These are phyloP conservation scores for Echinops telfairi DNA, from an alignment of 2,113 vertebrate species.

Conservation along the genomic window DNA sequence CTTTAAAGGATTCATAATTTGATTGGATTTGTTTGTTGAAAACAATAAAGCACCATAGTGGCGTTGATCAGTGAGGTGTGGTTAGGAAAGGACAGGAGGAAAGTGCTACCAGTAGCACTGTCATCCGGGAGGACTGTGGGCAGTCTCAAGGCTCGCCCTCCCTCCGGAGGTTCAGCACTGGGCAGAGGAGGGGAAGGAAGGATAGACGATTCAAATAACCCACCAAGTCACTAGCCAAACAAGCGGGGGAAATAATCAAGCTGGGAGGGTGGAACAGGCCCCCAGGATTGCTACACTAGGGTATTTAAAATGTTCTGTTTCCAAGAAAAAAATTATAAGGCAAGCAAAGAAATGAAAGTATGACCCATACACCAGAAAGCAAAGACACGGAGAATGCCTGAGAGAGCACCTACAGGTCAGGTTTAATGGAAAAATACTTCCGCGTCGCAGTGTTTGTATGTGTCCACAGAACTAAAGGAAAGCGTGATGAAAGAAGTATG, in stretches of 20 bases:
- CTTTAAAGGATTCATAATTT: neutral
- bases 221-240: neutral
- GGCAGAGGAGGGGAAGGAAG: neutral
- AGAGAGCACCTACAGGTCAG: neutral
- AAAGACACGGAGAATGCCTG: neutral
- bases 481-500: neutral
- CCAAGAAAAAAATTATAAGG: neutral
- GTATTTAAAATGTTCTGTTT: neutral
- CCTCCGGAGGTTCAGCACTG: neutral
- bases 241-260: neutral
- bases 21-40: too few relatives aligned
- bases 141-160: neutral
- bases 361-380: neutral
- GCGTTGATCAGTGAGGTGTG: neutral
- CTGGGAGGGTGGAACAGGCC: neutral
- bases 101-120: neutral
- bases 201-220: neutral
- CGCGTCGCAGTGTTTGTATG: neutral
- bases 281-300: neutral
- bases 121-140: neutral
- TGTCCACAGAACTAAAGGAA: slow-evolving; percentile 8
- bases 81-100: neutral
- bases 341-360: neutral
- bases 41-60: too few relatives aligned
- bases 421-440: neutral